These are phyloP conservation scores for Acleris literana DNA, from an alignment of 2,888 invertebrate species.

Conservation along the genomic window DNA sequence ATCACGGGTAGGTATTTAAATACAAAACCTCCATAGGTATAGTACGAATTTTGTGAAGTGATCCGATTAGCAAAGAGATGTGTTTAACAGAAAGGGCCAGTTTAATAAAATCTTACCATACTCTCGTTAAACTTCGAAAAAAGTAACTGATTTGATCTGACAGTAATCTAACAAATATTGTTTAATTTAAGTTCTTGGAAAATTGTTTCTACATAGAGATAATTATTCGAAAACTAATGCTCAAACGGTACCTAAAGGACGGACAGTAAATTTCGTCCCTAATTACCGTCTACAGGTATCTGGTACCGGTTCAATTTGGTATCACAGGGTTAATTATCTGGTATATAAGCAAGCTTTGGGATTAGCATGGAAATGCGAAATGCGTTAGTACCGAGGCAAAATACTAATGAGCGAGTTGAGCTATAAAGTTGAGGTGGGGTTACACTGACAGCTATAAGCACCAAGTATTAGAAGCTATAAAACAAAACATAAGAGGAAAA, in stretches of 20 bases:
- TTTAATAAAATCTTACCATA: too few relatives aligned
- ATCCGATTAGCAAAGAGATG: too few relatives aligned
- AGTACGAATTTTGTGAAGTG: too few relatives aligned
- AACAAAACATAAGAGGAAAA: too few relatives aligned
- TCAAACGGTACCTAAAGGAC: conserved; percentile 1
- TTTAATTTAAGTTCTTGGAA: not conserved
- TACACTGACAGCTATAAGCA: not conserved
- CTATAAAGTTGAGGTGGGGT: not conserved
- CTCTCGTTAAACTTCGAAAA: too few relatives aligned
- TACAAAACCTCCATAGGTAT: too few relatives aligned
- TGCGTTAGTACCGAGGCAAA: not conserved
- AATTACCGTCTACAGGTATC: conserved; percentile 17
- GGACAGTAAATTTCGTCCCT: conserved; percentile 7
- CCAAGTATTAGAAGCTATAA: too few relatives aligned
- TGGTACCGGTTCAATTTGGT: conserved; percentile 13
- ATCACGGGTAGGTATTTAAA: too few relatives aligned
- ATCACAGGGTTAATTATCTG: conserved; percentile 23
- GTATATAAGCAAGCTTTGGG: not conserved
- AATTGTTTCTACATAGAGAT: not conserved
- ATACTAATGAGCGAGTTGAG: not conserved
- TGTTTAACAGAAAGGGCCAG: too few relatives aligned
- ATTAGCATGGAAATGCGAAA: not conserved
- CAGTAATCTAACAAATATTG: too few relatives aligned
- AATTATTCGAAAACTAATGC: not conserved
- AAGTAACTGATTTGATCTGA: too few relatives aligned